Evolutionary conservation across 2,113 vertebrate species (phyloP).

Genomic region (Oreotragus oreotragus): DNA sequence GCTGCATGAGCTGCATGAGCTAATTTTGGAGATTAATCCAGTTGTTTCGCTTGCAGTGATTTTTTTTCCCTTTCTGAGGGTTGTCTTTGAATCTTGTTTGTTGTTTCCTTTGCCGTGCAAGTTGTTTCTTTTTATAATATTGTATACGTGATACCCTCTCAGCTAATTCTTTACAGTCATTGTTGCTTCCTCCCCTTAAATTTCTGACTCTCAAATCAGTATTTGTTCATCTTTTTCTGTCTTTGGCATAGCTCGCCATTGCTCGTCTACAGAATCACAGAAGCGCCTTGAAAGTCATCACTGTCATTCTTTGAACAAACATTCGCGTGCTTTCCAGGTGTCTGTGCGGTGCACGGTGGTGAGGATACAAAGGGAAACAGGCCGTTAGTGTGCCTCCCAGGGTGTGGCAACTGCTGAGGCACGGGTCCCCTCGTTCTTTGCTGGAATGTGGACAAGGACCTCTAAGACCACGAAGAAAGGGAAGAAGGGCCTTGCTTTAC

Average conservation of each 20-base stretch:
- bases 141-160: not conserved
- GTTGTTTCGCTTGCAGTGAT: not conserved
- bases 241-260: not conserved
- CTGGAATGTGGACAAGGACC: not conserved
- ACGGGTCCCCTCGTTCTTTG: accelerated
- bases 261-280: not conserved
- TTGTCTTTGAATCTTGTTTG: not conserved
- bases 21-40: not conserved
- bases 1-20: not conserved
- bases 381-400: accelerated
- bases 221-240: not conserved
- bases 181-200: not conserved
- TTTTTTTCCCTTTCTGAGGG: not conserved
- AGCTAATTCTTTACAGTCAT: not conserved
- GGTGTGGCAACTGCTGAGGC: not conserved
- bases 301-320: not conserved
- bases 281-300: not conserved
- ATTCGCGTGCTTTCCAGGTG: not conserved
- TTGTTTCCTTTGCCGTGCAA: not conserved
- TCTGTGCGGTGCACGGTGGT: not conserved
- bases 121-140: not conserved
- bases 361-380: not conserved
- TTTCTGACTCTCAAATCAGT: not conserved
- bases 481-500: not conserved
- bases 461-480: not conserved